A percentile compares a stretch with the other conserved stretches of the same genome.
Evolutionary conservation across 2,888 invertebrate genomes (phyloP).

Genomic region (Cephus pygmeus): DNA sequence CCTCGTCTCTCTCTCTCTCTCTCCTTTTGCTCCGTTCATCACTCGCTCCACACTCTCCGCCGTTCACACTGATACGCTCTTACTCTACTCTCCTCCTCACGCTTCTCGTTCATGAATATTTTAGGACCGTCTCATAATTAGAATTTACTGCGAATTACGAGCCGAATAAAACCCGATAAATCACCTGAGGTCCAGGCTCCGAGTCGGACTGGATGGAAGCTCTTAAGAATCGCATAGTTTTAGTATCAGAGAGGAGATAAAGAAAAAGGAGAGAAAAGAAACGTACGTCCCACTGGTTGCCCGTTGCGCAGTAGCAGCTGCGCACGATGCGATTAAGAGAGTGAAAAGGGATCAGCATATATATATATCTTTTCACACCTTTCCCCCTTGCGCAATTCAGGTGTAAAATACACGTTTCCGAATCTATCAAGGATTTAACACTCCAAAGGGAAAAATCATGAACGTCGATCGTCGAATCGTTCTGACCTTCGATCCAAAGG

Average conservation of each 20-base stretch:
- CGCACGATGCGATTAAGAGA: not conserved
- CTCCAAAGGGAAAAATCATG: not conserved
- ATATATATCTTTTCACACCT: not conserved
- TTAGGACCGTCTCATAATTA: conserved; percentile 30
- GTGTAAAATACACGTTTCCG: not conserved
- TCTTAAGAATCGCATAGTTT: not conserved
- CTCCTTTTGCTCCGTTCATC: not conserved
- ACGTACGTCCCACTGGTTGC: not conserved
- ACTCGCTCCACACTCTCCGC: not conserved
- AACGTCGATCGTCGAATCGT: not conserved
- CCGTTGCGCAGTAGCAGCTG: not conserved
- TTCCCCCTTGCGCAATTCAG: not conserved
- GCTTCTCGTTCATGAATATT: conserved; percentile 34
- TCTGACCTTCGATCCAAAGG: not conserved
- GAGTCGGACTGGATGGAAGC: not conserved
- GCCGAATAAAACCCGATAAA: conserved; percentile 37
- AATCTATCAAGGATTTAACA: not conserved
- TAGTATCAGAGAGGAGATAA: not conserved
- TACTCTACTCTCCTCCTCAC: conserved; percentile 3
- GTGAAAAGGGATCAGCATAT: not conserved
- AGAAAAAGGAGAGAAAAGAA: not conserved
- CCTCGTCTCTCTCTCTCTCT: too few species aligned
- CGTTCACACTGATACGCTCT: not conserved
- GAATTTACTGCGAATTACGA: conserved; percentile 27
- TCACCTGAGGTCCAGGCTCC: conserved; percentile 30